Evolutionary conservation across 2,888 invertebrate genomes (phyloP).

Genomic region (Machimus rusticus): DNA sequence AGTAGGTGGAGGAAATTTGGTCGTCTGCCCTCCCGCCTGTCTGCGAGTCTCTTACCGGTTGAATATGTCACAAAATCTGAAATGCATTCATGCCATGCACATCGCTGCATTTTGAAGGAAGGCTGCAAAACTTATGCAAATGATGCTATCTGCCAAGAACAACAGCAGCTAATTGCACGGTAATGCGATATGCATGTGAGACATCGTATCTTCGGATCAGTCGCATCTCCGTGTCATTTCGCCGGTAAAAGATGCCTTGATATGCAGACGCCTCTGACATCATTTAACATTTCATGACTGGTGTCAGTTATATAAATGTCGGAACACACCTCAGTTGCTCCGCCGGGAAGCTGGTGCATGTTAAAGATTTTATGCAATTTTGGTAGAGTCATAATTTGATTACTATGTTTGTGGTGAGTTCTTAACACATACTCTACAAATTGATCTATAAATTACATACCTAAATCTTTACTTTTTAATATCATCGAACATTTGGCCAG

Average conservation of each 20-base stretch:
- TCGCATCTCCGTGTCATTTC: constrained; percentile 12
- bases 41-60: not conserved
- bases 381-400: not conserved
- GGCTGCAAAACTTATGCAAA: constrained; percentile 31
- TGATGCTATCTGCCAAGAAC: constrained; percentile 47
- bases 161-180: constrained; percentile 51
- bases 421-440: not conserved
- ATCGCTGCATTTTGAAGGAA: not conserved
- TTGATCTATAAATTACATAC: too few relatives aligned
- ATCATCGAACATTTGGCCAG: too few relatives aligned
- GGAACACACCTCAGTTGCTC: not conserved
- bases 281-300: constrained; percentile 12
- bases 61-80: constrained; percentile 3
- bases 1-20: not conserved
- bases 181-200: constrained; percentile 50
- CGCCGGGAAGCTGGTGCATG: not conserved
- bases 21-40: not conserved
- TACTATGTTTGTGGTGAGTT: not conserved
- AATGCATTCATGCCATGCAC: constrained; percentile 28
- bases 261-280: constrained; percentile 1
- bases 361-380: not conserved
- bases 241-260: constrained; percentile 19
- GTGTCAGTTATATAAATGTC: not conserved
- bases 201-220: constrained; percentile 28
- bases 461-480: too few relatives aligned